phyloP scores from a whole-genome alignment of 2,797 vertebrate genomes.

The Potorous gilbertii region DNA sequence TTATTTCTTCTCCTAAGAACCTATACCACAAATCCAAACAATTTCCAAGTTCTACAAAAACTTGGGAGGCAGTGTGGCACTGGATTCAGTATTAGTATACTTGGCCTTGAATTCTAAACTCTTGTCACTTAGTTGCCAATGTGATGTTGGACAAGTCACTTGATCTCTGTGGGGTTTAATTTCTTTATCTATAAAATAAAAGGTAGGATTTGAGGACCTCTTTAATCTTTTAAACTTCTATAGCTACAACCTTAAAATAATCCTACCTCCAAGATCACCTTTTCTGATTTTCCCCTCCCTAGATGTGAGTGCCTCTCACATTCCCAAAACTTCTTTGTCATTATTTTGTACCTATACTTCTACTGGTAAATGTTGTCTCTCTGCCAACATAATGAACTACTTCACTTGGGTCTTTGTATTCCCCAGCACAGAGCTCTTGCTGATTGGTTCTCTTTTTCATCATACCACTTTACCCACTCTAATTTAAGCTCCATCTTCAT shows the following conservation, averaged over 20 bases:
- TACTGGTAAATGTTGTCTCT: neutral
- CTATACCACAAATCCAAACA: neutral
- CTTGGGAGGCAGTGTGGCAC: neutral
- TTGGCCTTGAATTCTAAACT: neutral
- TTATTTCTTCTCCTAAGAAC: neutral
- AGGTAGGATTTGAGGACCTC: neutral
- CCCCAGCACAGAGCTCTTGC: neutral
- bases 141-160: neutral
- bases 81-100: neutral
- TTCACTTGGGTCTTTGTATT: neutral
- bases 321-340: neutral
- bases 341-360: neutral
- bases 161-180: neutral
- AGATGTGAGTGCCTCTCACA: neutral
- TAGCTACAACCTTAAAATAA: neutral
- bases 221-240: neutral
- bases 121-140: neutral
- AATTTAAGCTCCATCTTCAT: neutral
- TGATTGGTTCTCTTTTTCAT: neutral
- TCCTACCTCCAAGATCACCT: neutral
- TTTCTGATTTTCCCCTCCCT: neutral
- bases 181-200: neutral
- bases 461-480: neutral
- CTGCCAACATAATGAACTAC: neutral
- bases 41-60: neutral